A percentile compares a stretch with the other conserved stretches of the same genome.
Conservation (phyloP, 2,113 vertebrate species). For the Odocoileus virginianus region DNA sequence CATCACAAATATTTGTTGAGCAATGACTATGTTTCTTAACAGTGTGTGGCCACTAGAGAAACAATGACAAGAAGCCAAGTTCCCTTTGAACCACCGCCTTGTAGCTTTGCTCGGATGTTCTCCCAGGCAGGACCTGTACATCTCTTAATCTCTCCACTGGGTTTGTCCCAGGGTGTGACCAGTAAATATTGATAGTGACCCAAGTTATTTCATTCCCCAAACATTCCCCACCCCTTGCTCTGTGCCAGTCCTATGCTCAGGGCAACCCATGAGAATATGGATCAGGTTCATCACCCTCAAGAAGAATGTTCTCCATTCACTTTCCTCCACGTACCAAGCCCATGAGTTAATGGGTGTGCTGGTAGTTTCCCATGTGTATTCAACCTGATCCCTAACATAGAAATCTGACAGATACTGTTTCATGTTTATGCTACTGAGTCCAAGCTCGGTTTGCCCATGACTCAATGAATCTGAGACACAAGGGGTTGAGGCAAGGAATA, state of each 20-base stretch:
- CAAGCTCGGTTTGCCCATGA: neutral
- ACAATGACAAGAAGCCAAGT: neutral
- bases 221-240: neutral
- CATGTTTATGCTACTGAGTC: neutral
- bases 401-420: neutral
- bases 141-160: neutral
- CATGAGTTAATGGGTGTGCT: neutral
- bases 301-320: neutral
- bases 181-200: neutral
- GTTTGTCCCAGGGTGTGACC: neutral
- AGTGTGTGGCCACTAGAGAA: neutral
- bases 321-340: neutral
- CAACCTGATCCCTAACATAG: neutral
- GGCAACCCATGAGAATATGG: neutral
- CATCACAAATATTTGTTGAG: neutral
- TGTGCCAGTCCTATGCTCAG: neutral
- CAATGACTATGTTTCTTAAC: neutral
- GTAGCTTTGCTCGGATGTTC: neutral
- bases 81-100: neutral
- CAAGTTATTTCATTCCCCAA: neutral
- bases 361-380: neutral
- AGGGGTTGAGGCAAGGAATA: neutral
- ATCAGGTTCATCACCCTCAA: neutral
- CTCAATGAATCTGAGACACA: neutral
- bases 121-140: neutral